These are phyloP conservation scores for Samia ricini DNA, from an alignment of 1,140 invertebrate genomes.

Conservation along the genomic window DNA sequence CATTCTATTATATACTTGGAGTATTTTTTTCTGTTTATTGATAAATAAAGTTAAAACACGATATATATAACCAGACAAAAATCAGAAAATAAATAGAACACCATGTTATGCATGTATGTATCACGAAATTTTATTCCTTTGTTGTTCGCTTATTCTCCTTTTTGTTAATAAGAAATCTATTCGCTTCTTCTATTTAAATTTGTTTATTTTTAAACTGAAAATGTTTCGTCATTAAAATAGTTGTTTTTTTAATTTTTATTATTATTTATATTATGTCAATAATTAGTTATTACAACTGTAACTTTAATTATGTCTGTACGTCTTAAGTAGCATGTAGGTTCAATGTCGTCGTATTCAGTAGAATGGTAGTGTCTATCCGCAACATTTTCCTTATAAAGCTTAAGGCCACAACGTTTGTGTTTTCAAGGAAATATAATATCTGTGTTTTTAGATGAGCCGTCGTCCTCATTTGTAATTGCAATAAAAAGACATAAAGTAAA, in stretches of 20 bases:
- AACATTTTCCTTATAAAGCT: not conserved
- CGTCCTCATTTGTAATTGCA: not conserved
- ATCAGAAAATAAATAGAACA: no score
- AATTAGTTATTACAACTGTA: not conserved
- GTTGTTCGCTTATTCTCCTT: no score
- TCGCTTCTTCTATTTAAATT: no score
- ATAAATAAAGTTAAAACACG: not conserved
- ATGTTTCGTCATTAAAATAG: no score
- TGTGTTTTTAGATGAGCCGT: not conserved
- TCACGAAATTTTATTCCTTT: no score
- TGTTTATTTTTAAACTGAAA: no score
- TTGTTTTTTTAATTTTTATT: no score
- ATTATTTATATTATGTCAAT: not conserved
- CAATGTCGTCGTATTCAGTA: not conserved
- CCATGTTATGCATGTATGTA: no score
- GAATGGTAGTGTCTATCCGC: not conserved
- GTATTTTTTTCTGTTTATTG: not conserved
- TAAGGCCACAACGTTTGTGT: not conserved
- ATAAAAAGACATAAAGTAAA: not conserved
- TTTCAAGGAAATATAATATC: not conserved
- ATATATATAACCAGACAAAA: not conserved
- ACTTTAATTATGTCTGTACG: no score
- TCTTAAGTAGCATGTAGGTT: not conserved
- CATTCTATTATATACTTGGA: not conserved
- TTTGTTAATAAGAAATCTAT: no score